These are phyloP conservation scores for Platypus cylindrus DNA, from an alignment of 2,888 invertebrate genomes.

Conservation along the genomic window DNA sequence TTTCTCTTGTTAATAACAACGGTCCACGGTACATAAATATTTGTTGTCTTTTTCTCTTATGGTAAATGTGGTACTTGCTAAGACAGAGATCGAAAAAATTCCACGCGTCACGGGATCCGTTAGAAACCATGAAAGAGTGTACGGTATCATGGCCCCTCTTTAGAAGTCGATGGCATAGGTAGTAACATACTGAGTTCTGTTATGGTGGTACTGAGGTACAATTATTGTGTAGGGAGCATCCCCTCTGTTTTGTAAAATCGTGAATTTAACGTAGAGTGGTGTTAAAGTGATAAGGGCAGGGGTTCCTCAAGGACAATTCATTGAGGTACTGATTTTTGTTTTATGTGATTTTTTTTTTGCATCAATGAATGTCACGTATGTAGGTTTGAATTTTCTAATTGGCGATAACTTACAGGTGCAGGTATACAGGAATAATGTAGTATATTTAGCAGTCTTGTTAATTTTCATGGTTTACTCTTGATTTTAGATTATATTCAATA, in stretches of 20 bases:
- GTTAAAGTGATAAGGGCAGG: slow-evolving; percentile 20
- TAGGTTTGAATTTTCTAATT: too few relatives aligned
- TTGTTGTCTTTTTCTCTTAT: slow-evolving; percentile 17
- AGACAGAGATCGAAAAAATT: slow-evolving; percentile 6
- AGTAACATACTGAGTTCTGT: slow-evolving; percentile 15
- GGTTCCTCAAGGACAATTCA: slow-evolving; percentile 31
- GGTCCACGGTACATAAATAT: slow-evolving; percentile 6
- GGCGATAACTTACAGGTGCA: too few relatives aligned
- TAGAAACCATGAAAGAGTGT: slow-evolving; percentile 13
- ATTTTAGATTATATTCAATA: too few relatives aligned
- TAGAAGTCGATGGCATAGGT: slow-evolving; percentile 16
- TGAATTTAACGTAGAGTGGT: slow-evolving; percentile 8
- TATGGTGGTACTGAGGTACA: slow-evolving; percentile 8
- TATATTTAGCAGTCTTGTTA: too few relatives aligned
- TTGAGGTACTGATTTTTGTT: slow-evolving; percentile 16
- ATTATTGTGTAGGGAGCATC: slow-evolving; percentile 20
- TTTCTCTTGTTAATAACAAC: slow-evolving; percentile 23
- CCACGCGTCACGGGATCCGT: slow-evolving; percentile 14
- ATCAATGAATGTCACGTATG: too few relatives aligned
- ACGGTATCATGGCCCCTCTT: slow-evolving; percentile 16
- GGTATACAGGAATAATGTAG: too few relatives aligned
- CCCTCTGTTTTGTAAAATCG: slow-evolving; percentile 24
- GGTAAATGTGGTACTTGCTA: neutral
- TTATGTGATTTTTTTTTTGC: too few relatives aligned
- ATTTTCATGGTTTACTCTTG: too few relatives aligned